Conservation (phyloP, 2,797 vertebrate genomes). For the Tamandua tetradactyla region DNA sequence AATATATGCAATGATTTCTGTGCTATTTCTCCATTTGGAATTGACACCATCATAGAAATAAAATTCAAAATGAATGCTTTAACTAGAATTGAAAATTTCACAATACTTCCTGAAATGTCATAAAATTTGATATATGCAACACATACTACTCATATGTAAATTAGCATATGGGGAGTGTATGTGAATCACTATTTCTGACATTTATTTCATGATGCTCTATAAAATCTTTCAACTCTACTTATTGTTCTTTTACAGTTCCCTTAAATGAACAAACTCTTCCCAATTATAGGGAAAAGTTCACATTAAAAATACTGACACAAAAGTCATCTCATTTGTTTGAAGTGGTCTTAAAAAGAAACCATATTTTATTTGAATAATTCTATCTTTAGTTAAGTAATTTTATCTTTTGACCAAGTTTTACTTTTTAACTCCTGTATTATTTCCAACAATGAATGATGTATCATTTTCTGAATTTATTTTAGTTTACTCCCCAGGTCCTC, state of each 20-base stretch:
- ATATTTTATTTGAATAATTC: neutral
- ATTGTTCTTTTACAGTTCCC: conserved; percentile 70
- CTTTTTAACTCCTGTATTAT: neutral
- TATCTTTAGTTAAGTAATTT: neutral
- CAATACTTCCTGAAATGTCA: conserved; percentile 59
- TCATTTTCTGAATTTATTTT: neutral
- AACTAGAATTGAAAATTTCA: conserved; percentile 69
- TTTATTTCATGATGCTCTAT: conserved; percentile 64
- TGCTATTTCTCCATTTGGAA: conserved; percentile 27
- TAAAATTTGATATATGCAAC: conserved; percentile 62
- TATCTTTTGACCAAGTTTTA: neutral
- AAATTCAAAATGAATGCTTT: conserved; percentile 58
- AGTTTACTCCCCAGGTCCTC: neutral
- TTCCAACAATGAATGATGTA: neutral
- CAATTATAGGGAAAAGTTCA: conserved; percentile 55
- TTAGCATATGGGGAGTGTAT: conserved; percentile 44
- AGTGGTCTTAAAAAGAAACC: neutral
- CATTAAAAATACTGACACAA: neutral
- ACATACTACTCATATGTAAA: conserved; percentile 52
- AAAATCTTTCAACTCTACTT: conserved; percentile 67
- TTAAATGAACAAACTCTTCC: conserved; percentile 67
- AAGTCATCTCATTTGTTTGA: neutral
- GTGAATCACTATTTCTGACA: conserved; percentile 65
- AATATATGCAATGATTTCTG: neutral
- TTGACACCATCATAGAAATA: conserved; percentile 55